Base-by-base conservation (phyloP, 2,113 vertebrate species). In the Daubentonia madagascariensis region DNA sequence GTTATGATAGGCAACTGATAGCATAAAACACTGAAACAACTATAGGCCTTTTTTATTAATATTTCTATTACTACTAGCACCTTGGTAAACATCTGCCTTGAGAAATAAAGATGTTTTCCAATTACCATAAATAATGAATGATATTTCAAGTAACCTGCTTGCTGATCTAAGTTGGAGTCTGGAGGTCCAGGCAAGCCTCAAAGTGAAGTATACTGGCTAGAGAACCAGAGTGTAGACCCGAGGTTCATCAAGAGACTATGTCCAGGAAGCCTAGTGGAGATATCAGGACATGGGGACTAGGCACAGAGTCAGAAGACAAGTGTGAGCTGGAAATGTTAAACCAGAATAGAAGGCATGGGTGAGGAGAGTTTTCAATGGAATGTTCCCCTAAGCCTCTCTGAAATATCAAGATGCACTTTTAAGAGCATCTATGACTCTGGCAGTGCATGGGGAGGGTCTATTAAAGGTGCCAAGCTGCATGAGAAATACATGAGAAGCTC, bases 101-200 rank as follows among this genome's bases (percentile, higher is more conserved):
- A 93, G 65, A 97, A 78, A 57, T 70, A 6, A 85, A 94, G 13
- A 63, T 57, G 30, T 35, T 90, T 85, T 96, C 28, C 25, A 90
- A 6, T 97, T 92, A 90, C 14, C 6, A 9, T 96, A 95, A 92
- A 32, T 85, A 90, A 92, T 28, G 20, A 40, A 9, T 85, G 17
- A 79, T 57, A 84, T 70, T 96, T 97, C 72, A 91, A 73, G 43
- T 48, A 84, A 93, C 9, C n/a, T 83, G 8, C 1, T n/a, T 96
- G 50, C 59, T 91, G 17, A 80, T 35, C 59, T 79, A 28, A 91
- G 20, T 54, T 76, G 81, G n/a, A 97, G 18, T 45, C 48, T 35
- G 12, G 57, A 85, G 3, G 10, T 40, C 63, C 70, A 20, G 28
- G 10, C 28, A 45, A 88, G 18, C 3, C 37, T 96, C 32, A 59